Conservation (phyloP, 2,797 vertebrate species). For the Semotilus atromaculatus region DNA sequence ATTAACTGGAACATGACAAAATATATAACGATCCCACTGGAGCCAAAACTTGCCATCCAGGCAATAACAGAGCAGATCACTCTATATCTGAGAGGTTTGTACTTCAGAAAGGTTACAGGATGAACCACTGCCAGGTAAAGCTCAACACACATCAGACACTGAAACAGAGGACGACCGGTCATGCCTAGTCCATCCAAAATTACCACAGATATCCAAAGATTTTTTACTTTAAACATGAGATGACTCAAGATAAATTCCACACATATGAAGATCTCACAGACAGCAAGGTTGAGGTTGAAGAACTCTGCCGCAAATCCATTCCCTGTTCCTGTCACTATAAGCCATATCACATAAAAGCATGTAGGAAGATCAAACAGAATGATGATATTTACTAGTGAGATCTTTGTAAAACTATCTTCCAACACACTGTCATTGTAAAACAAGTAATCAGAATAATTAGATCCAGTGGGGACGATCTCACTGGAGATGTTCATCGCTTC, state of each 20-base stretch:
- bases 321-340: not conserved
- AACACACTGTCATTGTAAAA: not conserved
- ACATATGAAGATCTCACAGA: not conserved
- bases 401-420: not conserved
- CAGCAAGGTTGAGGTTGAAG: not conserved
- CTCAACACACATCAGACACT: slow-evolving; percentile 35
- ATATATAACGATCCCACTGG: not conserved
- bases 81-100: slow-evolving; percentile 48
- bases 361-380: not conserved
- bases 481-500: slow-evolving; percentile 8
- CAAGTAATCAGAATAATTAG: not conserved
- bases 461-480: not conserved
- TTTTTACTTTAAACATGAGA: not conserved
- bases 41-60: slow-evolving; percentile 10
- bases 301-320: slow-evolving; percentile 5
- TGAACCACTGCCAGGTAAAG: slow-evolving; percentile 45
- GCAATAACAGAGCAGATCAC: slow-evolving; percentile 27
- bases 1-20: not conserved
- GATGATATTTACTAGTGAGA: not conserved
- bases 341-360: not conserved
- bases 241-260: not conserved
- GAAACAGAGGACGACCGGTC: slow-evolving; percentile 30
- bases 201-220: not conserved
- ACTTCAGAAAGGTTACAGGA: slow-evolving; percentile 48
- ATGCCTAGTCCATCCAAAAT: not conserved